Conservation (phyloP, 1,140 invertebrate species). For the Panagrolaimus sp. region DNA sequence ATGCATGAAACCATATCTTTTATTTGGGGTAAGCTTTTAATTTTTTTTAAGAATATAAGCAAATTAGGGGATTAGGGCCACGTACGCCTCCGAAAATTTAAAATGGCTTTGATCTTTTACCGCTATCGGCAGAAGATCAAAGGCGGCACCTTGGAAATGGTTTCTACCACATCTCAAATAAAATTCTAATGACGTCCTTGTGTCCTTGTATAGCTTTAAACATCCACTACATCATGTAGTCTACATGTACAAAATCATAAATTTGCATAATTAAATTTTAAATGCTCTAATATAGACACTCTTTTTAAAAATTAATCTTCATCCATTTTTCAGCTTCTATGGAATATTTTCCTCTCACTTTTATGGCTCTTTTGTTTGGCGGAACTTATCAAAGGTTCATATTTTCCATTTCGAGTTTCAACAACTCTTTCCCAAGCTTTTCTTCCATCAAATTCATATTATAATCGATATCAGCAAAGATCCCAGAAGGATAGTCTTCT, state of each 20-base stretch:
- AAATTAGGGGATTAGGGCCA: too few relatives aligned
- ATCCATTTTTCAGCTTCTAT: constrained; percentile 30
- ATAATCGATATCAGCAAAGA: constrained; percentile 17
- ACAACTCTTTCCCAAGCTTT: constrained; percentile 5
- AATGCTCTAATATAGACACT: background rate
- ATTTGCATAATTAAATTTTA: background rate
- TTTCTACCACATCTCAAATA: too few relatives aligned
- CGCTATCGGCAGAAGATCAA: background rate
- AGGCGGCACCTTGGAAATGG: too few relatives aligned
- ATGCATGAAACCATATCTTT: constrained; percentile 9
- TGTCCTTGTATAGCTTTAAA: too few relatives aligned
- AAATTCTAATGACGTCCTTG: too few relatives aligned
- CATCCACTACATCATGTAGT: too few relatives aligned
- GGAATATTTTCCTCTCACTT: constrained; percentile 34
- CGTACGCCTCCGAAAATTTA: too few relatives aligned
- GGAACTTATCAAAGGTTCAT: constrained; percentile 19
- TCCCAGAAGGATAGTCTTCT: constrained; percentile 21
- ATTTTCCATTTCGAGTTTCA: constrained; percentile 10
- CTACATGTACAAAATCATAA: background rate
- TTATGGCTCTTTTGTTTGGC: constrained; percentile 35
- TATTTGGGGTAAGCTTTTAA: background rate
- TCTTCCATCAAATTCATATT: constrained; percentile 19
- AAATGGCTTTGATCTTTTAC: too few relatives aligned
- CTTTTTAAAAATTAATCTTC: background rate
- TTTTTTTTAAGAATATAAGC: background rate